phyloP scores from a whole-genome alignment of 2,888 invertebrate genomes.

The Dorcus parallelipipedus region DNA sequence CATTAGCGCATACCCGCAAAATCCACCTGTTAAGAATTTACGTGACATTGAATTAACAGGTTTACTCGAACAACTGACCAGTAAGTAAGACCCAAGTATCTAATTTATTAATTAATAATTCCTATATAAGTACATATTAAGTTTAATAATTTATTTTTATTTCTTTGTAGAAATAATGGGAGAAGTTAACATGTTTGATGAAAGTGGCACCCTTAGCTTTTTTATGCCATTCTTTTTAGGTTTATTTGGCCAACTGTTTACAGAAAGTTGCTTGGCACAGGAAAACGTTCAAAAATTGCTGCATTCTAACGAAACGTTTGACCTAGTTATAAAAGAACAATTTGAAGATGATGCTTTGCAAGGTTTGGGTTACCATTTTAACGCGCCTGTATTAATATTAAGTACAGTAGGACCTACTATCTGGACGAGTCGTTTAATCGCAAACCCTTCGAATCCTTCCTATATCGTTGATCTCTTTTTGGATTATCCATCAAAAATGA shows the following conservation, averaged over 20 bases:
- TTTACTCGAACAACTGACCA: background rate
- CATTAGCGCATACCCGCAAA: conserved; percentile 37
- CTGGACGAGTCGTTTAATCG: conserved; percentile 50
- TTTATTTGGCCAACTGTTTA: background rate
- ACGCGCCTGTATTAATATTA: conserved; percentile 34
- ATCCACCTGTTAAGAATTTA: conserved; percentile 46
- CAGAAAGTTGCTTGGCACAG: conserved; percentile 15
- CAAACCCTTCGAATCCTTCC: conserved; percentile 49
- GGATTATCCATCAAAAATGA: conserved; percentile 44
- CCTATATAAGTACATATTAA: too few relatives aligned
- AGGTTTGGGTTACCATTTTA: conserved; percentile 39
- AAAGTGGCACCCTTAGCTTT: background rate
- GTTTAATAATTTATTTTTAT: background rate
- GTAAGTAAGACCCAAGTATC: background rate
- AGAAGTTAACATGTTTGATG: background rate
- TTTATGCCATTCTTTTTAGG: background rate
- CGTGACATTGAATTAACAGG: conserved; percentile 5
- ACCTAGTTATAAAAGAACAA: conserved; percentile 42
- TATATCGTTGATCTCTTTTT: conserved; percentile 50
- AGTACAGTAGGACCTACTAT: conserved; percentile 44
- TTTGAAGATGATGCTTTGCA: conserved; percentile 48
- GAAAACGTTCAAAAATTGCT: conserved; percentile 20
- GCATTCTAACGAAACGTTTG: conserved; percentile 34
- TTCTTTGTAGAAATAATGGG: background rate
- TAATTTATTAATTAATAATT: background rate